A percentile compares a stretch with the other conserved stretches of the same genome.
Conservation (phyloP, 2,888 invertebrate genomes). For the Noctua pronuba region DNA sequence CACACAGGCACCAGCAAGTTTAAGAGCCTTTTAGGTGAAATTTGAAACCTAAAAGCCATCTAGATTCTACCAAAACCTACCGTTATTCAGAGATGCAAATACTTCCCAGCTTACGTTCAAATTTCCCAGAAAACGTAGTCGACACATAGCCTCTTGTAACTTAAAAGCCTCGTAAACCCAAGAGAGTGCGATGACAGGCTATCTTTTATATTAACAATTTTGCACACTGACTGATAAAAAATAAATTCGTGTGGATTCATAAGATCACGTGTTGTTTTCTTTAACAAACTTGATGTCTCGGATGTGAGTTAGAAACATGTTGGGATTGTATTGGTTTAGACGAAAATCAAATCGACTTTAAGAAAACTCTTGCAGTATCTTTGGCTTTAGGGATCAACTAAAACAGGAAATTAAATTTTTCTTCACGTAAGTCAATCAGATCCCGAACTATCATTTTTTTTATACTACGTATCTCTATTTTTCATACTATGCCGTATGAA, state of each 20-base stretch:
- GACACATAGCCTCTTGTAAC: neutral
- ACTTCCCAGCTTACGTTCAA: neutral
- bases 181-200: slow-evolving; percentile 18
- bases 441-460: no score
- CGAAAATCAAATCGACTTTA: neutral
- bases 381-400: neutral
- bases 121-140: neutral
- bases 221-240: slow-evolving; percentile 19
- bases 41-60: neutral
- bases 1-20: neutral
- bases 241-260: neutral
- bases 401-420: neutral
- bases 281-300: neutral
- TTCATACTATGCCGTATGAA: neutral
- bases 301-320: no score
- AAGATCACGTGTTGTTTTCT: slow-evolving; percentile 4
- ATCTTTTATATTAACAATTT: slow-evolving; percentile 14
- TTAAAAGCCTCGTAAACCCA: slow-evolving; percentile 17
- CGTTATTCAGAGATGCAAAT: neutral
- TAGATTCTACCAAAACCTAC: neutral
- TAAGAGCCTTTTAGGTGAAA: neutral
- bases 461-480: neutral
- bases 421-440: neutral
- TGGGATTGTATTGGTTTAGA: neutral
- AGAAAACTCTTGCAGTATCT: neutral